Base-by-base conservation (phyloP, 2,113 vertebrate genomes). In the Haemorhous mexicanus region DNA sequence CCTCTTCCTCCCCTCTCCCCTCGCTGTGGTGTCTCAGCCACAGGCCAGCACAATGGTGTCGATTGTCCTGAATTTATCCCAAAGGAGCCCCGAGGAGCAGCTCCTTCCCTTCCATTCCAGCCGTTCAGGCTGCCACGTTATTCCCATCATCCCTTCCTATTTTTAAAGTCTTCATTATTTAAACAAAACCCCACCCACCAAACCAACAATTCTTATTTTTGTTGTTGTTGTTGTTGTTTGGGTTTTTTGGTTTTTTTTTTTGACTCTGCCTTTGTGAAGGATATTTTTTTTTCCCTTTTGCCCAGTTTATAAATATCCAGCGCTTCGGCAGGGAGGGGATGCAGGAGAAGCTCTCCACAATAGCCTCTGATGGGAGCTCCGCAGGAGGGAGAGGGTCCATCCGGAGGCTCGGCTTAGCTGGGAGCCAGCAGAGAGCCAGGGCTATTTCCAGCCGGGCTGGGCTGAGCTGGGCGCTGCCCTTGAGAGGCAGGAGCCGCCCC, bases 221-320 rank as follows among this genome's bases (percentile, higher is more conserved):
- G 8, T 58, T 32, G 18, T 64, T 81, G 8, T 58, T 32, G 18
- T 64, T 20, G 10, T 35, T 46, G 21, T 20, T 28, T 41, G 41
- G 41, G 4, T 20, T 63, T 30, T 80, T 86, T 84, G 26, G 4
- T 20, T 63, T 30, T 49, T 80, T 80, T 84, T 84, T 81, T 84
- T 63, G 63, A 77, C 59, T 90, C 78, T 39, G 56, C 62, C 92
- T 96, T 96, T 91, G 66, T 74, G 62, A 53, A 49, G 52, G 37
- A 35, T 19, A 35, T 44, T 46, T 64, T 46, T 28, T 50, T n/a
- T 44, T 93, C 86, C 32, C 26, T 49, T 28, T 18, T 41, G 35
- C 50, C 77, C 46, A 2, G 73, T 95, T 97, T 95, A 97, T 96
- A 98, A 98, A 96, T 96, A 95, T 9, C 86, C 86, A 75, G 67